These are phyloP conservation scores for Nerophis ophidion DNA, from an alignment of 2,113 vertebrate genomes.

Conservation along the genomic window DNA sequence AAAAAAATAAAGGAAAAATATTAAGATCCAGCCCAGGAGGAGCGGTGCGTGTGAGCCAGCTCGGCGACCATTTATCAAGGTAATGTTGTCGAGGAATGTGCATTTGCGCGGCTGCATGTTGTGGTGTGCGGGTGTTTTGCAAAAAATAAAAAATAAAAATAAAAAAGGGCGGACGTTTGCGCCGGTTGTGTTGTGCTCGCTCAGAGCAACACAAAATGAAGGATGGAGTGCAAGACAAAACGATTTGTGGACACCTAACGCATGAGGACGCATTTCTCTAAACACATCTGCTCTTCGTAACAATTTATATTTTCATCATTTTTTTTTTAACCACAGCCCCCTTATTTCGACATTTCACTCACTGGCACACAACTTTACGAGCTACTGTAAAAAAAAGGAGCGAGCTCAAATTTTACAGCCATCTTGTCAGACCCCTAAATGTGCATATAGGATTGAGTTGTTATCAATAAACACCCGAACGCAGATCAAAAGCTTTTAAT, in stretches of 20 bases:
- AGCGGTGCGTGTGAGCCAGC: constrained; percentile 40
- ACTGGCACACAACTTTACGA: no score
- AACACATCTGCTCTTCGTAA: no score
- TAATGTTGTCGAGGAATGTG: constrained; percentile 25
- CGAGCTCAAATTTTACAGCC: no score
- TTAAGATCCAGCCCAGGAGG: constrained; percentile 41
- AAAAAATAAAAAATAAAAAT: not conserved
- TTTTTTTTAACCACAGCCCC: no score
- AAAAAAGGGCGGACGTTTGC: constrained; percentile 32
- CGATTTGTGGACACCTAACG: constrained; percentile 3
- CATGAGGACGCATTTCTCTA: not conserved
- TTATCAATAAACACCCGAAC: no score
- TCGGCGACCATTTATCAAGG: constrained; percentile 37
- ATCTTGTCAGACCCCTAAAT: no score
- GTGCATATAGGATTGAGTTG: no score
- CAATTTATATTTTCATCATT: no score
- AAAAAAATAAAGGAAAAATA: not conserved
- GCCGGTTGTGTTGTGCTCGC: constrained; percentile 27
- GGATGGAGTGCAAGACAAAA: constrained; percentile 15
- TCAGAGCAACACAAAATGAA: constrained; percentile 33
- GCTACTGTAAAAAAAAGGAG: no score
- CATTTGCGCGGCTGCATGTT: constrained; percentile 20
- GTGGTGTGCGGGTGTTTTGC: constrained; percentile 10
- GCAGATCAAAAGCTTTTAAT: no score
- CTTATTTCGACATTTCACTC: no score